These are phyloP conservation scores for Notothenia rossii DNA, from an alignment of 2,113 vertebrate genomes.

Conservation along the genomic window DNA sequence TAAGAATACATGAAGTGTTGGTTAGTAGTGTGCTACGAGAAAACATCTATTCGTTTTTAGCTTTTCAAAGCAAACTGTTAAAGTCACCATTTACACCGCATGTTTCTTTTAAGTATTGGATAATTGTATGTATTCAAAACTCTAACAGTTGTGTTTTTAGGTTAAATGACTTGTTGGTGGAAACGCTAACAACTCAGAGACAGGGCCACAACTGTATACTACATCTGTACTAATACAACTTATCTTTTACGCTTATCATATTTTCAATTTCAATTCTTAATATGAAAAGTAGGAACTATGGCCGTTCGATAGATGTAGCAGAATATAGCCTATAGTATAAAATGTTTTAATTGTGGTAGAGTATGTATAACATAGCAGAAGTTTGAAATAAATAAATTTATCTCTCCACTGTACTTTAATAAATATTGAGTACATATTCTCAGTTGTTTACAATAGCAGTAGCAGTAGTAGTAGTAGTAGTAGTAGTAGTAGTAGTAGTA, in stretches of 20 bases:
- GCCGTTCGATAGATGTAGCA: background rate
- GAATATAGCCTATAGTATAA: background rate
- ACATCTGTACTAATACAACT: background rate
- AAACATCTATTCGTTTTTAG: no score
- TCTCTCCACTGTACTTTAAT: background rate
- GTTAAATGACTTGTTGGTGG: background rate
- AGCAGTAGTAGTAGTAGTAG: background rate
- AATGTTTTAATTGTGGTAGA: background rate
- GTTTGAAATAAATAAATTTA: background rate
- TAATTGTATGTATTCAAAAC: background rate
- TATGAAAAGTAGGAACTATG: background rate
- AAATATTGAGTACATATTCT: background rate
- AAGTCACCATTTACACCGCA: no score
- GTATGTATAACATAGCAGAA: background rate
- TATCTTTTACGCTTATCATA: background rate
- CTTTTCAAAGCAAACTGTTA: no score
- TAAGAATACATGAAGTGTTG: constrained; percentile 9
- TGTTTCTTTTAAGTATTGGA: background rate
- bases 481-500: background rate
- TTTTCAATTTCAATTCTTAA: background rate
- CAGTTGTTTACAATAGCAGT: background rate
- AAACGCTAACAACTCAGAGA: background rate
- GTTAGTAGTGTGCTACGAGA: background rate
- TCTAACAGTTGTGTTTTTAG: background rate
- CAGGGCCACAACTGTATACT: no score